Evolutionary conservation across 2,888 invertebrate species (phyloP).

Genomic region (Orthosia incerta): DNA sequence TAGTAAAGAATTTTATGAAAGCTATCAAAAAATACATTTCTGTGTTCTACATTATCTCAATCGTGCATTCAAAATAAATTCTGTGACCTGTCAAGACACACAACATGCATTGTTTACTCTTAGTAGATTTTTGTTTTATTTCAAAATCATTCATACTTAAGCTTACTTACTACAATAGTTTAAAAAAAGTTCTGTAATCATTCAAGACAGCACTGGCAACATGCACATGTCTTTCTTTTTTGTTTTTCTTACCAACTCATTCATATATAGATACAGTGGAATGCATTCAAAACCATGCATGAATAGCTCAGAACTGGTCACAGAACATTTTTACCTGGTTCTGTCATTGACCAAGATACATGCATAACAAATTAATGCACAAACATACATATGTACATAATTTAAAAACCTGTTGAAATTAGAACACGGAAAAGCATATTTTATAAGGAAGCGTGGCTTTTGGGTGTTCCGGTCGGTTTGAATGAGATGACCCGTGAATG

Average conservation of each 20-base stretch:
- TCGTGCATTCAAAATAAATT: too few species aligned
- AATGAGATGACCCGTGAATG: constrained; percentile 37
- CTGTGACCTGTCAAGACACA: too few species aligned
- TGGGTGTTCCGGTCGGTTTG: constrained; percentile 28
- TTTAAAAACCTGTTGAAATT: constrained; percentile 35
- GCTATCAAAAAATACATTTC: not conserved
- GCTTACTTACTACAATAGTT: not conserved
- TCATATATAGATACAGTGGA: not conserved
- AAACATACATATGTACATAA: constrained; percentile 18
- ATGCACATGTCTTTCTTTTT: not conserved
- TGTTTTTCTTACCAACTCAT: constrained; percentile 12
- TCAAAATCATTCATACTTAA: too few species aligned
- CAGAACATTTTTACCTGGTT: too few species aligned
- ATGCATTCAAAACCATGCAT: constrained; percentile 9
- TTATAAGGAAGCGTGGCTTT: constrained; percentile 32
- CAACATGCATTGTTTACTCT: too few species aligned
- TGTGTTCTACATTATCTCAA: too few species aligned
- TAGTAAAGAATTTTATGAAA: not conserved
- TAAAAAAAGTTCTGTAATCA: not conserved
- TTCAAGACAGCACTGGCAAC: not conserved
- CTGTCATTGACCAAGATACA: constrained; percentile 31
- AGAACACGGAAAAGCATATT: constrained; percentile 33
- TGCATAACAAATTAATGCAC: constrained; percentile 6
- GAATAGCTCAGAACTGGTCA: constrained; percentile 25
- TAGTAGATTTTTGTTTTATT: too few species aligned